Evolutionary conservation across 2,888 invertebrate genomes (phyloP).

Genomic region (Dasysyrphus albostriatus): DNA sequence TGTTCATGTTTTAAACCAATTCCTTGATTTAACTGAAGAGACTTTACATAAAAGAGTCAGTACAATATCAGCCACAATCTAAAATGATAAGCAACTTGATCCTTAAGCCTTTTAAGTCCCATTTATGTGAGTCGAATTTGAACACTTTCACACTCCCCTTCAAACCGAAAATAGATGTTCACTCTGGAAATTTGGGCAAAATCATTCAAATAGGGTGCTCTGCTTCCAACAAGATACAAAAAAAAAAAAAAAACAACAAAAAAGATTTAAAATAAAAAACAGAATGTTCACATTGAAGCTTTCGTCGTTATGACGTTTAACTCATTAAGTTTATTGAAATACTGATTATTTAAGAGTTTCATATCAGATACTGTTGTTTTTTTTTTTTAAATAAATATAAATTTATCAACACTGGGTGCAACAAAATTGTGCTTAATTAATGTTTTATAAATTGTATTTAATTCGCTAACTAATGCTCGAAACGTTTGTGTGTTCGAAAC

Average conservation of each 20-base stretch:
- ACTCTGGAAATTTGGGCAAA: neutral
- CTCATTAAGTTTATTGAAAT: conserved; percentile 45
- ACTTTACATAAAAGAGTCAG: too few relatives aligned
- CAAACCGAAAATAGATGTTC: neutral
- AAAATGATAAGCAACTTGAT: neutral
- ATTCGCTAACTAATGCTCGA: conserved; percentile 53
- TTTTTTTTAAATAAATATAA: conserved; percentile 28
- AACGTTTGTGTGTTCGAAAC: conserved; percentile 39
- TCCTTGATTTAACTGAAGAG: too few relatives aligned
- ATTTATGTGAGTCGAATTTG: neutral
- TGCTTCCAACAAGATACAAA: neutral
- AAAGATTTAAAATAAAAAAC: neutral
- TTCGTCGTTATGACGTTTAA: conserved; percentile 26
- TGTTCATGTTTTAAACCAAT: too few relatives aligned
- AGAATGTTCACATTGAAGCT: conserved; percentile 4
- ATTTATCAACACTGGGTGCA: conserved; percentile 50
- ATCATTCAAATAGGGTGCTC: conserved; percentile 5
- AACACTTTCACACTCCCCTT: neutral
- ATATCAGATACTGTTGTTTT: neutral
- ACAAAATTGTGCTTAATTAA: conserved; percentile 48
- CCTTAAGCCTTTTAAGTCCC: neutral
- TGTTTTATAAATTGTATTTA: conserved; percentile 24
- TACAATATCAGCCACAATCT: too few relatives aligned
- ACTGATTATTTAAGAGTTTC: conserved; percentile 31
- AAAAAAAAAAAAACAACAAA: neutral